Evolutionary conservation across 2,113 vertebrate species (phyloP).

Genomic region (Arothron firmamentum): DNA sequence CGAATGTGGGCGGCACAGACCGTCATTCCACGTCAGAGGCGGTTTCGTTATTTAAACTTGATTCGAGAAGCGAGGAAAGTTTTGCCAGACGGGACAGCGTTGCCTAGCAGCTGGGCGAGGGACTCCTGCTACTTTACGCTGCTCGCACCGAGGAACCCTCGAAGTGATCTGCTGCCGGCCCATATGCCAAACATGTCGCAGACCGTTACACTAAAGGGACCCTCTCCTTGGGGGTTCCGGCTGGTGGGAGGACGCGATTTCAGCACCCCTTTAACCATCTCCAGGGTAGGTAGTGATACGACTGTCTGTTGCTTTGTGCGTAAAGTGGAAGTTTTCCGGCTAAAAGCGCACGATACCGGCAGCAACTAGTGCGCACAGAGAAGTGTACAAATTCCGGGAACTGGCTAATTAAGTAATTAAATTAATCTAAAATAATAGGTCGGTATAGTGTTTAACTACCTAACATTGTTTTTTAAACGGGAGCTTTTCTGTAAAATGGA

Average conservation of each 20-base stretch:
- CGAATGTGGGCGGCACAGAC: slow-evolving; percentile 41
- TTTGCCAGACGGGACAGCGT: slow-evolving; percentile 57
- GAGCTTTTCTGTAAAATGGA: no score
- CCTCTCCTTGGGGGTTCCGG: slow-evolving; percentile 94
- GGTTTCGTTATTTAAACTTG: slow-evolving; percentile 72
- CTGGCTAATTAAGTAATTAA: background rate
- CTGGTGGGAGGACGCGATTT: slow-evolving; percentile 94
- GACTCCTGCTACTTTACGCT: slow-evolving; percentile 23
- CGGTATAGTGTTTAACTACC: no score
- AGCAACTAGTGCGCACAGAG: background rate
- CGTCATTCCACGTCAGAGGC: slow-evolving; percentile 63
- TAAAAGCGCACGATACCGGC: background rate
- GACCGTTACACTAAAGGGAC: slow-evolving; percentile 85
- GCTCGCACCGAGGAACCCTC: slow-evolving; percentile 10
- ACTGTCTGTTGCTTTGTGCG: background rate
- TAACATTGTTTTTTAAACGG: no score
- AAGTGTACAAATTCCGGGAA: no score
- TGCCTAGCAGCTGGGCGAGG: slow-evolving; percentile 61
- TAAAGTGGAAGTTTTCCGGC: slow-evolving; percentile 17
- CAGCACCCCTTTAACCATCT: slow-evolving; percentile 90
- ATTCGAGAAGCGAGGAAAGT: slow-evolving; percentile 46
- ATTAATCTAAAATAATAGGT: no score
- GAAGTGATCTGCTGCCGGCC: background rate
- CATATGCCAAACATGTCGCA: slow-evolving; percentile 74
- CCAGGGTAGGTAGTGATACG: slow-evolving; percentile 81